Evolutionary conservation across 2,113 vertebrate genomes (phyloP).

Genomic region (Pygoscelis antarcticus): DNA sequence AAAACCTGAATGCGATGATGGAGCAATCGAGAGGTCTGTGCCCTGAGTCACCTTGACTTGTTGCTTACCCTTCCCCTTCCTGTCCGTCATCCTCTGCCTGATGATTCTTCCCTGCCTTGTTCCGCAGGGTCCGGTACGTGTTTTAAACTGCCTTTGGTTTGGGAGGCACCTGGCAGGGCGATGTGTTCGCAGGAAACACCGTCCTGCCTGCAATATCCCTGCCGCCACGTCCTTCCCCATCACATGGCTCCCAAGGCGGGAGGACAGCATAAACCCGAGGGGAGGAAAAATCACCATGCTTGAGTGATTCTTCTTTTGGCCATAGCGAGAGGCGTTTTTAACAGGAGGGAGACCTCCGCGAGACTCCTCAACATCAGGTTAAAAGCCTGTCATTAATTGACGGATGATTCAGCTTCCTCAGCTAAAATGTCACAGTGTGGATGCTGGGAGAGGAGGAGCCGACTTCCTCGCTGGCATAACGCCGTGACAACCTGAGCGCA

Average conservation of each 20-base stretch:
- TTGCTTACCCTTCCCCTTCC: neutral
- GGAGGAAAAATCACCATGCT: rapidly evolving
- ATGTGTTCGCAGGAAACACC: rapidly evolving
- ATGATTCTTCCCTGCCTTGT: neutral
- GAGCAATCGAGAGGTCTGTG: neutral
- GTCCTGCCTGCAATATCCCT: neutral
- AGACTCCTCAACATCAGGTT: neutral
- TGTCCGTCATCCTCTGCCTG: neutral
- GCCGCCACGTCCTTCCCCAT: neutral
- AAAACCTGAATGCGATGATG: neutral
- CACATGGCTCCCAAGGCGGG: rapidly evolving
- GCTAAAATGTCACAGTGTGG: neutral
- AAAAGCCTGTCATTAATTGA: neutral
- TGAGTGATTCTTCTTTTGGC: neutral
- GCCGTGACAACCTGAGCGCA: neutral
- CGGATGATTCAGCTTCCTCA: conserved; percentile 42
- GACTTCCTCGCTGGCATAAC: neutral
- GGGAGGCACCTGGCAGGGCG: neutral
- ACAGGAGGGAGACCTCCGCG: neutral
- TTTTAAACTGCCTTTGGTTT: neutral
- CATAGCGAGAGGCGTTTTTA: rapidly evolving
- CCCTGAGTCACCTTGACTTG: neutral
- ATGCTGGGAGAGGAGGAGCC: neutral
- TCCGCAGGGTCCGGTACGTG: rapidly evolving
- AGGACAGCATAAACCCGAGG: neutral